Evolutionary conservation across 2,888 invertebrate species (phyloP).

Genomic region (Pyrocoelia pectoralis): DNA sequence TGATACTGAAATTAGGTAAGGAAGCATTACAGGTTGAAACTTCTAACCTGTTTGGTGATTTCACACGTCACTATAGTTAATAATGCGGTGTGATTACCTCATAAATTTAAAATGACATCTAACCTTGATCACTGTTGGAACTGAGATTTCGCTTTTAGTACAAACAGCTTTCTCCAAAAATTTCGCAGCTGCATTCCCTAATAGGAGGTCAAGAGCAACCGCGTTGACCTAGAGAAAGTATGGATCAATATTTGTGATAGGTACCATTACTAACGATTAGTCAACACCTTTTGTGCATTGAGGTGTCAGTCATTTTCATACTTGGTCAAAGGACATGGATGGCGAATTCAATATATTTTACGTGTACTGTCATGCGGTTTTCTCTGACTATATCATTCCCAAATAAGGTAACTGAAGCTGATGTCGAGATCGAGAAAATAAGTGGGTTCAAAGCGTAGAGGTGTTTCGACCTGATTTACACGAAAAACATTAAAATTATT

Average conservation of each 20-base stretch:
- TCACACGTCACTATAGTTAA: not conserved
- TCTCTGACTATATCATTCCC: constrained; percentile 37
- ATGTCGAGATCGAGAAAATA: no score
- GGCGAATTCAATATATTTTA: constrained; percentile 12
- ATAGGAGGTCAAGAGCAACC: not conserved
- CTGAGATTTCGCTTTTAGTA: not conserved
- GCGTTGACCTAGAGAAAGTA: not conserved
- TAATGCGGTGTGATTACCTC: constrained; percentile 5
- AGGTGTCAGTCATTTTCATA: constrained; percentile 11
- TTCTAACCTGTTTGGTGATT: no score
- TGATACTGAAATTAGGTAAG: no score
- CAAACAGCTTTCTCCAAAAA: not conserved
- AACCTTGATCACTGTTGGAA: no score
- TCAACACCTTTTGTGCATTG: constrained; percentile 3
- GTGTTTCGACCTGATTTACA: constrained; percentile 39
- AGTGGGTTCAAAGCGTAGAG: constrained; percentile 41
- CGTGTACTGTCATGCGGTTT: constrained; percentile 30
- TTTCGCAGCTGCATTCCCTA: not conserved
- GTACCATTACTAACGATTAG: not conserved
- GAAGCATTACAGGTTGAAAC: no score
- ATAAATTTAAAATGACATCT: no score
- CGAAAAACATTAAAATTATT: constrained; percentile 6
- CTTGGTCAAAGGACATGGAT: constrained; percentile 6
- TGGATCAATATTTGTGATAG: not conserved
- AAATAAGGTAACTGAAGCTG: constrained; percentile 46